Conservation (phyloP, 2,797 vertebrate genomes). For the Acestrorhynchus altus region DNA sequence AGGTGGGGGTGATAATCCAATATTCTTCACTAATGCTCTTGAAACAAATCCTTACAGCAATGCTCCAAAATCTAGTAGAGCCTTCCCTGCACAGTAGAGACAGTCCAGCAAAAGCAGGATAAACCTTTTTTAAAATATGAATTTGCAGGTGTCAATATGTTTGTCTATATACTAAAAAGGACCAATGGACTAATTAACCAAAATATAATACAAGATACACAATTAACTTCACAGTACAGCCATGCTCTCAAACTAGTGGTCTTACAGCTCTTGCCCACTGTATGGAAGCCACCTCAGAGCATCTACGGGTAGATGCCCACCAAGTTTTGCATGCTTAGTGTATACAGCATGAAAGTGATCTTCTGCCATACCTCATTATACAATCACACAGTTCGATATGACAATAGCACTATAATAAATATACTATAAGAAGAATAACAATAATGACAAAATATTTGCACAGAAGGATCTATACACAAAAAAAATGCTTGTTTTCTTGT, state of each 20-base stretch:
- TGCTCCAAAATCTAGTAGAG: too few species aligned
- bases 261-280: not conserved
- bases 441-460: conserved; percentile 83
- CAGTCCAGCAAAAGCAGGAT: too few species aligned
- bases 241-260: not conserved
- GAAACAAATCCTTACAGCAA: too few species aligned
- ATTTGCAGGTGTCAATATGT: too few species aligned
- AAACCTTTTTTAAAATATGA: too few species aligned
- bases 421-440: conserved; percentile 80
- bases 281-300: conserved; percentile 4
- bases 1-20: too few species aligned
- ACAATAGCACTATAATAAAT: conserved; percentile 64
- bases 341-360: conserved; percentile 25
- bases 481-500: conserved; percentile 16
- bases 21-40: too few species aligned
- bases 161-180: not conserved
- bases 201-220: not conserved
- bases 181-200: not conserved
- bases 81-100: too few species aligned
- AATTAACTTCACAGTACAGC: not conserved
- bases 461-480: conserved; percentile 83
- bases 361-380: conserved; percentile 58
- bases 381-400: conserved; percentile 72
- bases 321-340: conserved; percentile 22
- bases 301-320: conserved; percentile 3